Conservation (phyloP, 2,888 invertebrate genomes). For the Smittia aterrima region DNA sequence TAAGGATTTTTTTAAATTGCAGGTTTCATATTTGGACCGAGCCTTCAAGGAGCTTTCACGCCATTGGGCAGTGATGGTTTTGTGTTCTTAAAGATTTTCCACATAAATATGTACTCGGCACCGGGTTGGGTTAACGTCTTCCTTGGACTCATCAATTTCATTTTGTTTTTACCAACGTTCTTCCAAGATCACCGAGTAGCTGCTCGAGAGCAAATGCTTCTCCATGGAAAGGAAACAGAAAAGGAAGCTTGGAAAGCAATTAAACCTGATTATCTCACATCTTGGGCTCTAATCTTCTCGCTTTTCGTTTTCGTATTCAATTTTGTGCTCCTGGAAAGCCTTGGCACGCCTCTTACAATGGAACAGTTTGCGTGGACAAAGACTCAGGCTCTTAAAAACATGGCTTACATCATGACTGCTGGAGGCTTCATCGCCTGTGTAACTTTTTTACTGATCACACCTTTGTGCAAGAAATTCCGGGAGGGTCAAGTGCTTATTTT, state of each 20-base stretch:
- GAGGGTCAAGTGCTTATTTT: constrained; percentile 77
- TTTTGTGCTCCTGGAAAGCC: constrained; percentile 82
- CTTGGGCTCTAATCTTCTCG: constrained; percentile 76
- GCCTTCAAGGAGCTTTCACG: constrained; percentile 75
- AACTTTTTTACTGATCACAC: constrained; percentile 69
- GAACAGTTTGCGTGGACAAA: constrained; percentile 87
- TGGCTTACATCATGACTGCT: constrained; percentile 78
- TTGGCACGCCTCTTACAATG: constrained; percentile 72
- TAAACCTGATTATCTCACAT: constrained; percentile 72
- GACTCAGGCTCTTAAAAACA: constrained; percentile 70
- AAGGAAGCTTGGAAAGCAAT: constrained; percentile 69
- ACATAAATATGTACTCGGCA: constrained; percentile 84
- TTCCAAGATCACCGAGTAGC: constrained; percentile 75
- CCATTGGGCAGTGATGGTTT: constrained; percentile 70
- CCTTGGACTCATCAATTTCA: constrained; percentile 69
- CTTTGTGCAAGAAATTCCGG: constrained; percentile 68
- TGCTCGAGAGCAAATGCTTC: constrained; percentile 73
- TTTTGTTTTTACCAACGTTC: constrained; percentile 69
- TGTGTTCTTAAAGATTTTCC: constrained; percentile 56
- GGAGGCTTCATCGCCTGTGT: constrained; percentile 75
- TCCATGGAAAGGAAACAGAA: constrained; percentile 69
- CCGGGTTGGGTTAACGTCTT: constrained; percentile 81
- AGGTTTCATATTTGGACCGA: constrained; percentile 80
- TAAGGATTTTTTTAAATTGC: background rate
- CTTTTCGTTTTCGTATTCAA: constrained; percentile 84